phyloP scores from a whole-genome alignment of 2,797 vertebrate genomes.

The Sebastes itinus region DNA sequence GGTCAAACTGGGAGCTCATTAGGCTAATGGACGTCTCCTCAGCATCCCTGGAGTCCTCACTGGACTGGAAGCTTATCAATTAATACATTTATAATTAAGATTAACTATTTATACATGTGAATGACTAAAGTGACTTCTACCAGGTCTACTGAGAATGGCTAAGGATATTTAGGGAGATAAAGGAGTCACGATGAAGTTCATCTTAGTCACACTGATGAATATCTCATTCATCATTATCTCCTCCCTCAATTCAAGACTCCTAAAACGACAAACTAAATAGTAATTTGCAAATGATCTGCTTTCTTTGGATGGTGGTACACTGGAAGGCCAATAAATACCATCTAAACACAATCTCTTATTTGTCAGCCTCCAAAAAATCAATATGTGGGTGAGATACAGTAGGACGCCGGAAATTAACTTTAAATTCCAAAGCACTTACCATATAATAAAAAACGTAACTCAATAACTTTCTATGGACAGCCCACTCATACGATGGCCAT shows the following conservation, averaged over 20 bases:
- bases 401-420: conserved; percentile 30
- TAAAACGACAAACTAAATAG: not conserved
- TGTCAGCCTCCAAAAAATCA: conserved; percentile 17
- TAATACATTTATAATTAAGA: not conserved
- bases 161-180: not conserved
- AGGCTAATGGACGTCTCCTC: conserved; percentile 18
- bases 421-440: conserved; percentile 42
- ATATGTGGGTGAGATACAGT: conserved; percentile 28
- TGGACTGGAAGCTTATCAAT: not conserved
- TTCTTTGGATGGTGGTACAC: not conserved
- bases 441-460: conserved; percentile 46
- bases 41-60: conserved; percentile 10
- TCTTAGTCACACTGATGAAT: not conserved
- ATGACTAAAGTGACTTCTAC: not conserved
- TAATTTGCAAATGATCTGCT: not conserved
- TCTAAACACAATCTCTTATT: conserved; percentile 5
- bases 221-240: not conserved
- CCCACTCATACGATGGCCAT: conserved; percentile 39
- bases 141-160: not conserved
- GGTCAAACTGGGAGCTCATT: conserved; percentile 42
- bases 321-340: conserved; percentile 5
- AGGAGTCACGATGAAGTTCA: not conserved
- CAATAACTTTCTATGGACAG: conserved; percentile 40
- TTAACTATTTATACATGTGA: not conserved
- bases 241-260: not conserved